Percentiles rank a stretch among this genome's conserved stretches.
These are phyloP conservation scores for Tragelaphus scriptus DNA, from an alignment of 2,113 vertebrate genomes.

Conservation along the genomic window DNA sequence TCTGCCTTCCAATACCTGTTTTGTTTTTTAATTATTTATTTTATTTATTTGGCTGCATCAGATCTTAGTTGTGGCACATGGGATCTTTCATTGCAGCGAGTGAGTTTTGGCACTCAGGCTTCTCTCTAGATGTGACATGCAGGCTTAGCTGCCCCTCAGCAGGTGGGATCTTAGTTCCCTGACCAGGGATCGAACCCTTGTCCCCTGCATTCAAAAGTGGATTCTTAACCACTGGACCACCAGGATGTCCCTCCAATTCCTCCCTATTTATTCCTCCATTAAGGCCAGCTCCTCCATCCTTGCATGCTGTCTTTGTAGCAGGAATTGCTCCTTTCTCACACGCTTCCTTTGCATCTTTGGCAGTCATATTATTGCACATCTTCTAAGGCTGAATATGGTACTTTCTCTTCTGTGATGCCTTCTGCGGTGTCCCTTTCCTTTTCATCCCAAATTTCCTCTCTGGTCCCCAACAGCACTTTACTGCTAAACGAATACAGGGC, in stretches of 20 bases:
- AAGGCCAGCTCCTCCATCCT: neutral
- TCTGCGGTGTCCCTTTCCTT: neutral
- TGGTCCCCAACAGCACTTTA: neutral
- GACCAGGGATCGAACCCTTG: neutral
- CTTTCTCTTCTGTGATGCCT: neutral
- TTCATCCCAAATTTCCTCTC: neutral
- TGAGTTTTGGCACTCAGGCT: neutral
- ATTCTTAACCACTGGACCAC: neutral
- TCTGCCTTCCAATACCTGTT: neutral
- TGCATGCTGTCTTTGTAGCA: neutral
- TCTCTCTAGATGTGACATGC: neutral
- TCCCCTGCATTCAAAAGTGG: neutral
- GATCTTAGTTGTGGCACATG: neutral
- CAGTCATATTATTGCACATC: neutral
- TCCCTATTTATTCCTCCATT: neutral
- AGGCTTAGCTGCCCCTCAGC: neutral
- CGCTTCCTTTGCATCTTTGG: neutral
- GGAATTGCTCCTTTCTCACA: neutral
- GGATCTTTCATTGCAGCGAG: neutral
- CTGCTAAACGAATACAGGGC: neutral
- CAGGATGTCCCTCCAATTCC: neutral
- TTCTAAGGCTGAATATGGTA: neutral
- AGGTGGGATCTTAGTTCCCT: neutral
- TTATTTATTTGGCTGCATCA: neutral
- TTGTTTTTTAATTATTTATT: neutral